Base-by-base conservation (phyloP, 2,888 invertebrate genomes). In the Mayetiola destructor region DNA sequence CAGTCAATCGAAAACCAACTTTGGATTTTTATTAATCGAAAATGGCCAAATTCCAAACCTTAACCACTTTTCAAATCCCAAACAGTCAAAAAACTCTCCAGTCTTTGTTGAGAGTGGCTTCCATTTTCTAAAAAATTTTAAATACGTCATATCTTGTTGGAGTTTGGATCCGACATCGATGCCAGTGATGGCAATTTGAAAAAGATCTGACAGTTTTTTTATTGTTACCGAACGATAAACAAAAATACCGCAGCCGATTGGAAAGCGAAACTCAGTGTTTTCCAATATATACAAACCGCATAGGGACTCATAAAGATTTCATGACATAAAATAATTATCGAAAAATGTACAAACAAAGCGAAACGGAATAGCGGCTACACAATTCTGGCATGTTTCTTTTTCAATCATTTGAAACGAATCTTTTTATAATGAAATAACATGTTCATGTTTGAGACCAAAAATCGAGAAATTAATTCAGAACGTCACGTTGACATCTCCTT, bases 401-500 rank as follows among this genome's bases (percentile, higher is more conserved):
- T 21, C 6, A 32, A 32, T 12, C 6, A 32, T 12, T 32, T 32
- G 32, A 32, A 9, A 9, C 32, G 32, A 6, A 9, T 32, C 32
- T 32, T 12, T 32, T 6, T 37, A 37, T 12, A n/a, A 8, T 32
- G 32, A 32, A 32, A 32, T 9, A 32, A 32, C 32, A 32, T 9
- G n/a, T 37, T 10, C 37, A 37, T n/a, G n/a, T n/a, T n/a, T n/a
- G n/a, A n/a, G 9, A 32, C 10, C 16, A 32, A 18, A 32, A 18
- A 30, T 35, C 8, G 21, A 12, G 9, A 55, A 37, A 55, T 56
- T 53, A 54, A 57, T 57, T 30, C 27, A 21, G 40, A 23, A 35
- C 55, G 57, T 57, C 57, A 57, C 20, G 40, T 40, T 57, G 54
- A 57, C 57, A 57, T 55, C 57, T 57, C 55, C 40, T 54, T 54